Evolutionary conservation across 2,888 invertebrate species (phyloP).

Genomic region (Cheilosia urbana): DNA sequence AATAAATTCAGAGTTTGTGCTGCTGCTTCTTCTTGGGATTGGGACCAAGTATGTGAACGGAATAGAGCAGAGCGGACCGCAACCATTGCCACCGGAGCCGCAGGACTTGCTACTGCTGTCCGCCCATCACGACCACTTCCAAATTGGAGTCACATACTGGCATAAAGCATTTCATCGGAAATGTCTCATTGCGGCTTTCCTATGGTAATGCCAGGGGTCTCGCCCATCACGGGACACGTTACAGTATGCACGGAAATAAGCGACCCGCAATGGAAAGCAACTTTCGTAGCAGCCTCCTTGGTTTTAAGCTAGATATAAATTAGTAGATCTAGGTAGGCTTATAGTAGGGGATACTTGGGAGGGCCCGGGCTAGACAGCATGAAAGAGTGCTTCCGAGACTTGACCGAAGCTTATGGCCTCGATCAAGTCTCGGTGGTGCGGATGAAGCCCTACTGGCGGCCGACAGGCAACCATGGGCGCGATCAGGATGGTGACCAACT

Average conservation of each 20-base stretch:
- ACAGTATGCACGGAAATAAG: constrained; percentile 27
- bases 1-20: constrained; percentile 50
- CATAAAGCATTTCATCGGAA: constrained; percentile 54
- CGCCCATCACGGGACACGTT: constrained; percentile 1
- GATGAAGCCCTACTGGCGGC: too few relatives aligned
- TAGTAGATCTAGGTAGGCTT: too few relatives aligned
- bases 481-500: too few relatives aligned
- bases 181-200: constrained; percentile 46
- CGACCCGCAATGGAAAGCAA: background rate
- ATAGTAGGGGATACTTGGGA: too few relatives aligned
- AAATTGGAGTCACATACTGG: constrained; percentile 52
- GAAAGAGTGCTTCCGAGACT: too few relatives aligned
- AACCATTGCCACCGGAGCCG: constrained; percentile 17
- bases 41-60: constrained; percentile 45
- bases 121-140: constrained; percentile 22
- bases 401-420: too few relatives aligned
- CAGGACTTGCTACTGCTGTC: constrained; percentile 7
- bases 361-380: too few relatives aligned
- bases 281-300: too few relatives aligned
- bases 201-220: constrained; percentile 15
- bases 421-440: too few relatives aligned
- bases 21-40: constrained; percentile 36
- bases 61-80: constrained; percentile 49
- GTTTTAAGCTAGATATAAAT: too few relatives aligned
- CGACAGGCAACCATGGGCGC: too few relatives aligned